A percentile compares a stretch with the other conserved stretches of the same genome.
These are phyloP conservation scores for Spialia ferax DNA, from an alignment of 2,888 invertebrate genomes.

Conservation along the genomic window DNA sequence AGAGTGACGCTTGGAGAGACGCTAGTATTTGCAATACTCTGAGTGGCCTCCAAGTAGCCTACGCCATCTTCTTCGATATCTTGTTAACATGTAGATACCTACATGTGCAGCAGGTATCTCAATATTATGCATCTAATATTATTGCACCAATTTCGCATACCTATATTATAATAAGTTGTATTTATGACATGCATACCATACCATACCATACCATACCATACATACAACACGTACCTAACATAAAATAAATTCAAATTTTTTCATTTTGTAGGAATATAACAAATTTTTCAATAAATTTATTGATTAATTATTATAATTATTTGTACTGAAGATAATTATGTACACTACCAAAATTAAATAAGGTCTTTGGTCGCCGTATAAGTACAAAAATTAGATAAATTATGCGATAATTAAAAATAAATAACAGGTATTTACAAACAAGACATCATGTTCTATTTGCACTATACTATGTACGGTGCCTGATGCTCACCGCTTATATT, in stretches of 20 bases:
- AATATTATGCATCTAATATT: neutral
- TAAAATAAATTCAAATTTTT: neutral
- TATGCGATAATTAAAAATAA: slow-evolving; percentile 19
- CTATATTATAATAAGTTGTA: neutral
- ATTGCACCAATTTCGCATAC: slow-evolving; percentile 1
- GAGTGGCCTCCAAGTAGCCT: too few relatives aligned
- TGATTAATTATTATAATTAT: neutral
- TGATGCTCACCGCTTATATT: neutral
- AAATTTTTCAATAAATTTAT: neutral
- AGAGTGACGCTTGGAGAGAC: too few relatives aligned
- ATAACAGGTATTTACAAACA: slow-evolving; percentile 27
- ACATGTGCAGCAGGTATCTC: neutral
- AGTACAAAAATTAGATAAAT: slow-evolving; percentile 3
- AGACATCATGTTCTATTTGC: neutral
- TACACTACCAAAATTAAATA: slow-evolving; percentile 5
- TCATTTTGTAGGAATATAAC: neutral
- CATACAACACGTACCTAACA: neutral
- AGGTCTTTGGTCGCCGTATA: slow-evolving; percentile 25
- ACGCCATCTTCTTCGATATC: neutral
- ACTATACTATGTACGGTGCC: neutral
- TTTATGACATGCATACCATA: too few relatives aligned
- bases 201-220: too few relatives aligned
- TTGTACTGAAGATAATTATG: slow-evolving; percentile 16
- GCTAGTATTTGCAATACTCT: too few relatives aligned
- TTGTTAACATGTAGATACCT: neutral